Evolutionary conservation across 2,113 vertebrate genomes (phyloP), one percentile per base, ranked within the genome.

Genomic region (Hippocampus zosterae): DNA sequence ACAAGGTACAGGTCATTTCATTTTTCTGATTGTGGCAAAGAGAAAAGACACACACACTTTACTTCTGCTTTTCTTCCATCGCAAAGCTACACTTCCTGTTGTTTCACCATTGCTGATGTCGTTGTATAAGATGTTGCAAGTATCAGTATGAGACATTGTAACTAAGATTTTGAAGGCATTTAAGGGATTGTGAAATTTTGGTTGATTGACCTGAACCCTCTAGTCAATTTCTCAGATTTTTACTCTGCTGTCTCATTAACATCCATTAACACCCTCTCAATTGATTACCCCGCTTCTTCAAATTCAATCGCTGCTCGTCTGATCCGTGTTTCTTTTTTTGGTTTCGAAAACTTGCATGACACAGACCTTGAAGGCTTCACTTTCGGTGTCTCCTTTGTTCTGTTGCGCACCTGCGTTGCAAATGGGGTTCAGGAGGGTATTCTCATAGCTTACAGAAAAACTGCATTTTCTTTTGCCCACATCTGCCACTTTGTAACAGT

Each of bases 1-100:
- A 98, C 83, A 95, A 97, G 96, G 97, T 98, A 93, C 27, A 18
- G 27, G 33, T 60, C 15, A 60, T 60, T 18, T 60, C 57, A 33
- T 29, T 33, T 60, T 33, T 55, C 2, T 55, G 21, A 8, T 23
- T 33, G 13, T 33, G 8, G 13, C 13, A 60, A 13, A 61, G 25
- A 53, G 12, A 33, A 68, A 52, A 64, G 66, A 70, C 63, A 68
- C 72, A 66, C 68, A 77, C 68, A 53, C 73, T 71, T 76, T 76
- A 69, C 74, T 67, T 82, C 70, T 59, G 12, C 53, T 27, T 56
- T 64, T 67, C 16, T 19, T 11, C 15, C 2, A 6, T 73, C 66
- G 55, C 50, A 62, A 73, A 75, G 5, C 15, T 16, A 33, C 69
- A n/a, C 70, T 71, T 55, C n/a, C 62, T 52, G 8, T 29, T 72